Conservation (phyloP, 2,888 invertebrate species). For the Drosophila nr. perissopoda region DNA sequence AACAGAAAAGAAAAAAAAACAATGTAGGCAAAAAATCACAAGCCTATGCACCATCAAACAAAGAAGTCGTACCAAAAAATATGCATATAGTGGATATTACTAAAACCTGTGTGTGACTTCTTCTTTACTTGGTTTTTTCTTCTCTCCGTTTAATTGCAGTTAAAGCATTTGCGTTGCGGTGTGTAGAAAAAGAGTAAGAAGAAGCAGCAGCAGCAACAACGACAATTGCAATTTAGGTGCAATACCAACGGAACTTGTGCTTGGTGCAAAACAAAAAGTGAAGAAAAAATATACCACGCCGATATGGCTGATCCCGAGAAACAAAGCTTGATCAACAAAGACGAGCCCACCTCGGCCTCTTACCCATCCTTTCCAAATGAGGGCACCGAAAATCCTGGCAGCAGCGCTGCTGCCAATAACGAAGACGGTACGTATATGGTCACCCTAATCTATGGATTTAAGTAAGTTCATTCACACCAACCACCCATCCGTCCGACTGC, state of each 20-base stretch:
- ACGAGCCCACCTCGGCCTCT: conserved; percentile 65
- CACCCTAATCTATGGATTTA: conserved; percentile 13
- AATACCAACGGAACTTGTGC: conserved; percentile 52
- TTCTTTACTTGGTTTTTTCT: conserved; percentile 12
- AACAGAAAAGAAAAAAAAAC: conserved; percentile 45
- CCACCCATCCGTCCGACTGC: conserved; percentile 7
- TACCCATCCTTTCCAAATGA: conserved; percentile 74
- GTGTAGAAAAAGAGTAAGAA: conserved; percentile 17
- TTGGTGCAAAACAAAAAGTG: conserved; percentile 26
- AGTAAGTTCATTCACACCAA: conserved; percentile 57
- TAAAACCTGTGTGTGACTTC: conserved; percentile 21
- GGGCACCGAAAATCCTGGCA: conserved; percentile 67
- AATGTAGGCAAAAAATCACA: conserved; percentile 50
- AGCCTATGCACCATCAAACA: conserved; percentile 62
- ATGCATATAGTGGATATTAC: conserved; percentile 38
- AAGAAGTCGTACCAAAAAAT: conserved; percentile 47
- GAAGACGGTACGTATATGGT: conserved; percentile 69
- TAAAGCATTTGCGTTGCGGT: conserved; percentile 70
- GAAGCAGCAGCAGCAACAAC: conserved; percentile 34
- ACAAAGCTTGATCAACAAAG: conserved; percentile 82
- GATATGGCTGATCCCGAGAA: conserved; percentile 84
- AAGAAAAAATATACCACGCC: conserved; percentile 6
- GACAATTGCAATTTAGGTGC: conserved; percentile 57
- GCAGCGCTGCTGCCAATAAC: conserved; percentile 50
- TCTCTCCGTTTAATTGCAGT: conserved; percentile 54